Conservation (phyloP, 1,140 invertebrate species). For the Holotrichia oblita region DNA sequence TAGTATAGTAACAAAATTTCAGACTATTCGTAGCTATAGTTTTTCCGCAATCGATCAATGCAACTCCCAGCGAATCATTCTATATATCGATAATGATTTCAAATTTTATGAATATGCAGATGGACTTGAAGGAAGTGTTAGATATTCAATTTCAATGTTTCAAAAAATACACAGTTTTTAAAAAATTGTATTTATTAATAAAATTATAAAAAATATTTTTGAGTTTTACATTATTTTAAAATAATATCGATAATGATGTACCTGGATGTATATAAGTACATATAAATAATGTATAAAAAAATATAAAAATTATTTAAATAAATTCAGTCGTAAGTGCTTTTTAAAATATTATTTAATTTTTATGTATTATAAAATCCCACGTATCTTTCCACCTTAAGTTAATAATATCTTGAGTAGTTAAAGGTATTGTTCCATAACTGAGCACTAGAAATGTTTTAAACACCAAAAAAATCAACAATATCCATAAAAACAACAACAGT, state of each 20-base stretch:
- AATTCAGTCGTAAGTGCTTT: neutral
- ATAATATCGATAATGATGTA: too few species aligned
- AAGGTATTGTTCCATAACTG: conserved; percentile 81
- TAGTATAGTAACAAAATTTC: too few species aligned
- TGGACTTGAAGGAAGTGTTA: too few species aligned
- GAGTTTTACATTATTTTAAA: too few species aligned
- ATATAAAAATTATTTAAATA: conserved; percentile 12
- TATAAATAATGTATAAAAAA: neutral
- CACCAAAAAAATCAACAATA: conserved; percentile 72
- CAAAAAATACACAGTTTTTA: neutral
- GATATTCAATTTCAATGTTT: neutral
- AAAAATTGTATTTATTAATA: neutral
- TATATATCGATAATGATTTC: too few species aligned
- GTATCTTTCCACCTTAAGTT: conserved; percentile 88
- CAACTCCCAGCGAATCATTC: too few species aligned
- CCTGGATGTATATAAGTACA: neutral
- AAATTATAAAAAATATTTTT: too few species aligned
- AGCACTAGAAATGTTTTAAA: conserved; percentile 84
- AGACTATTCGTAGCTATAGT: too few species aligned
- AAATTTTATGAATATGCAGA: too few species aligned
- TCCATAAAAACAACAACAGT: conserved; percentile 71
- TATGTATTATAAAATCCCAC: conserved; percentile 94
- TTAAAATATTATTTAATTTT: conserved; percentile 57
- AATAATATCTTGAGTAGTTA: conserved; percentile 78
- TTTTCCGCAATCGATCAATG: too few species aligned